A percentile compares a stretch with the other conserved stretches of the same genome.
Conservation (phyloP, 2,888 invertebrate genomes). For the Drosophila parthenogenetica region DNA sequence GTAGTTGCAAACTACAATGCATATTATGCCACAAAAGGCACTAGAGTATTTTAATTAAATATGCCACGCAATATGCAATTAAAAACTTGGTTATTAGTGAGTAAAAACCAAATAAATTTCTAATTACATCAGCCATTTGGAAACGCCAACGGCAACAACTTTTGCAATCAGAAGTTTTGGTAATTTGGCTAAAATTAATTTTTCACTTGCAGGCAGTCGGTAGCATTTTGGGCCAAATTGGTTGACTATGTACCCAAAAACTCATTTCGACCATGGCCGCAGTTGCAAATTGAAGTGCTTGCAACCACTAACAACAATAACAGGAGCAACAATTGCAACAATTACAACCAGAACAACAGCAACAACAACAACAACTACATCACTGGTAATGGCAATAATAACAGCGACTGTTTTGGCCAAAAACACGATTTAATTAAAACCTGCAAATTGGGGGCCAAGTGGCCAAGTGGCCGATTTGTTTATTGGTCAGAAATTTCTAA, state of each 20-base stretch:
- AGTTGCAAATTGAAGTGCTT: conserved; percentile 60
- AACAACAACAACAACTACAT: conserved; percentile 26
- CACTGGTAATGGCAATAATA: conserved; percentile 39
- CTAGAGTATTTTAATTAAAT: conserved; percentile 55
- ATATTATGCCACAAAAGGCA: conserved; percentile 24
- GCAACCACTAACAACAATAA: conserved; percentile 40
- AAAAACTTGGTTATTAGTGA: conserved; percentile 66
- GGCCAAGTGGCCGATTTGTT: conserved; percentile 42
- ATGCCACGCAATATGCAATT: conserved; percentile 64
- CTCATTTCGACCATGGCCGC: conserved; percentile 55
- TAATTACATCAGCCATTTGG: conserved; percentile 58
- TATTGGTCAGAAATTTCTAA: conserved; percentile 63
- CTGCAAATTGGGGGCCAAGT: conserved; percentile 58
- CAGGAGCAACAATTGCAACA: conserved; percentile 39
- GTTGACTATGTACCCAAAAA: conserved; percentile 49
- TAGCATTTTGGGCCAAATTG: conserved; percentile 33
- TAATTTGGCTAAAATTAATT: conserved; percentile 69
- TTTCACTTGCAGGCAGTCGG: conserved; percentile 36
- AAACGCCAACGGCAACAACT: conserved; percentile 16
- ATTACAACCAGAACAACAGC: conserved; percentile 20
- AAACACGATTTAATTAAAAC: conserved; percentile 72
- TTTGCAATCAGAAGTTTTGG: conserved; percentile 43
- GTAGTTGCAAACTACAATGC: neutral
- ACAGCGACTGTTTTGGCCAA: conserved; percentile 49
- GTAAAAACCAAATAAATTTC: conserved; percentile 75